phyloP scores from a whole-genome alignment of 2,113 vertebrate species.

The Corythornis cristatus region DNA sequence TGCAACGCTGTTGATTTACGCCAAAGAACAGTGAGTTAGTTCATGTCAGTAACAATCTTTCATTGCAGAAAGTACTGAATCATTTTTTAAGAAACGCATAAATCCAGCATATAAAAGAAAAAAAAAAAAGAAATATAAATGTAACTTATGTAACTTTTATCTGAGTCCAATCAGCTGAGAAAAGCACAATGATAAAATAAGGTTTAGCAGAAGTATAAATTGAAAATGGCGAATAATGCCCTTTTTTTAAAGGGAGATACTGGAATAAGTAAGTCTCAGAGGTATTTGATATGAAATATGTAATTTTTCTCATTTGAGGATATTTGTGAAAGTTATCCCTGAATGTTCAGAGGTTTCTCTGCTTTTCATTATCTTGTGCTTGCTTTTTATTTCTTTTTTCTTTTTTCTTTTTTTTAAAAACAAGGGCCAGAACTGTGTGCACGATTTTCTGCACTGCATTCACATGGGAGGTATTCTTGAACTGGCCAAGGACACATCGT shows the following conservation, averaged over 20 bases:
- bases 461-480: slow-evolving; percentile 46
- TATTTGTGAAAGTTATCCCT: slow-evolving; percentile 10
- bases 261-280: neutral
- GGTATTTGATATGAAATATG: neutral
- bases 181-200: neutral
- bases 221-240: neutral
- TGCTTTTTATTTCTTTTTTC: no score
- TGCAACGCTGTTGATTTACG: neutral
- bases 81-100: neutral
- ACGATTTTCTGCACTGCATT: slow-evolving; percentile 9
- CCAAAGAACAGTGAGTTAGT: neutral
- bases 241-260: neutral
- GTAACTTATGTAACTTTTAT: neutral
- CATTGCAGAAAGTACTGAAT: neutral
- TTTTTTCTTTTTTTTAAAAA: neutral
- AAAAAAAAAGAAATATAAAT: neutral
- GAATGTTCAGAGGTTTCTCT: slow-evolving; percentile 7
- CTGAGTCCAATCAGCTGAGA: neutral
- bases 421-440: neutral
- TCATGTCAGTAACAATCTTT: neutral
- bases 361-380: slow-evolving; percentile 20
- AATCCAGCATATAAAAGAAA: neutral
- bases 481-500: slow-evolving; percentile 21
- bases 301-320: neutral
- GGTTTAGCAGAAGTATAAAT: neutral